Evolutionary conservation across 1,140 invertebrate species (phyloP), one percentile per base, ranked within the genome.

Genomic region (Heliothis subflexa): DNA sequence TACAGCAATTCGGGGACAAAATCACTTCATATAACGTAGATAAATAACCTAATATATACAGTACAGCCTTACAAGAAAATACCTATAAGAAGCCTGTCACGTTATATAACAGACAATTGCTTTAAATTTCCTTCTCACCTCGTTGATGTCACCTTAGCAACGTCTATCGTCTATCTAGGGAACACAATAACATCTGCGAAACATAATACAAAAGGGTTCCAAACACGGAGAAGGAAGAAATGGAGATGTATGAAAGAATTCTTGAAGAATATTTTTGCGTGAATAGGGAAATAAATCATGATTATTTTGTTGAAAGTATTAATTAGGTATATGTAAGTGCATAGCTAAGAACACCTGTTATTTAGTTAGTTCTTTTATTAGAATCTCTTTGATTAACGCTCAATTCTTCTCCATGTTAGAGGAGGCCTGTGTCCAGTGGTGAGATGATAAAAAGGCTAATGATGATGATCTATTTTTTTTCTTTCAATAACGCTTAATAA

Each of bases 171-270:
- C 40, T 70, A 50, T 50, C 66, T 52, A 28, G 66, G 66, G 47
- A 70, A 52, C 66, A 70, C 66, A 70, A 70, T 70, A 70, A 70
- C 66, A 70, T 70, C 16, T 47, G 33, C 66, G 66, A 28, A 70
- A 70, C 66, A 70, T 70, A 52, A 70, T 47, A 66, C 62, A 49
- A 70, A 70, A 50, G 66, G 66, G 66, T 70, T 70, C 47, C 7
- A 3, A 16, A 66, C 66, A 50, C 13, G 18, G 47, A 70, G 66
- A 21, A 70, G 2, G 47, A 18, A 66, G 12, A 66, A 18, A 18
- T 66, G 11, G 40, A 47, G 55, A 25, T 21, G 11, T 40, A 0
- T 9, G 5, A 40, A 40, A 40, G 33, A 33, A 40, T 28, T 28
- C 9, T 12, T 13, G 0, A 7, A 7, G 11, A 59, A 28, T 14